Evolutionary conservation across 2,113 vertebrate species (phyloP).

Genomic region (Peucedramus taeniatus): DNA sequence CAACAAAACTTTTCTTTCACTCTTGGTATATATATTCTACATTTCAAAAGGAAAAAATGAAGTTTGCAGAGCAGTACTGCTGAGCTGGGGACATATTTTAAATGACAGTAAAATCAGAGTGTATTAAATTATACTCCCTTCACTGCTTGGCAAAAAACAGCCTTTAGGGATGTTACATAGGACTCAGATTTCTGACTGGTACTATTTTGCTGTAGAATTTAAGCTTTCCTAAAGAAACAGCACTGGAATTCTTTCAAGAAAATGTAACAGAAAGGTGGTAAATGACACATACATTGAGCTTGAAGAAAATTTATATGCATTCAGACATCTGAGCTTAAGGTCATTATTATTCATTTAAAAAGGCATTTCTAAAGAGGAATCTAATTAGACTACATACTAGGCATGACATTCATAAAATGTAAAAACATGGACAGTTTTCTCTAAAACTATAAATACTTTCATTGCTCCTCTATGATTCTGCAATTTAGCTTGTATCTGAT

Average conservation of each 20-base stretch:
- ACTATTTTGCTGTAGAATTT: not conserved
- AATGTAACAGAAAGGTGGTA: not conserved
- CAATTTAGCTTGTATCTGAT: not conserved
- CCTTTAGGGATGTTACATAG: not conserved
- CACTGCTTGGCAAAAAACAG: not conserved
- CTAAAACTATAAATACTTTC: not conserved
- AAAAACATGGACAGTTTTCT: not conserved
- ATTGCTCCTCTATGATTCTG: not conserved
- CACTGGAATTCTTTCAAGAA: not conserved
- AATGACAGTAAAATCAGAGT: constrained; percentile 10
- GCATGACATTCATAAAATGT: not conserved
- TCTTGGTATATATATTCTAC: not conserved
- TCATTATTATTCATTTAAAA: not conserved
- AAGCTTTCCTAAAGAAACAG: not conserved
- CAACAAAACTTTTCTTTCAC: not conserved
- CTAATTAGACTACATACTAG: not conserved
- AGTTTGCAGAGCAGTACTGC: not conserved
- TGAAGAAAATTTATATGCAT: not conserved
- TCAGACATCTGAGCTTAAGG: not conserved
- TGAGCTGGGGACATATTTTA: constrained; percentile 35
- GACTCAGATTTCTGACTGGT: not conserved
- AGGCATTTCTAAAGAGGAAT: not conserved
- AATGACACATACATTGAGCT: not conserved
- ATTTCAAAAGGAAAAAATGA: not conserved
- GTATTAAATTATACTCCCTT: constrained; percentile 15